These are phyloP conservation scores for Crocidura indochinensis DNA, from an alignment of 2,797 vertebrate genomes.

Conservation along the genomic window DNA sequence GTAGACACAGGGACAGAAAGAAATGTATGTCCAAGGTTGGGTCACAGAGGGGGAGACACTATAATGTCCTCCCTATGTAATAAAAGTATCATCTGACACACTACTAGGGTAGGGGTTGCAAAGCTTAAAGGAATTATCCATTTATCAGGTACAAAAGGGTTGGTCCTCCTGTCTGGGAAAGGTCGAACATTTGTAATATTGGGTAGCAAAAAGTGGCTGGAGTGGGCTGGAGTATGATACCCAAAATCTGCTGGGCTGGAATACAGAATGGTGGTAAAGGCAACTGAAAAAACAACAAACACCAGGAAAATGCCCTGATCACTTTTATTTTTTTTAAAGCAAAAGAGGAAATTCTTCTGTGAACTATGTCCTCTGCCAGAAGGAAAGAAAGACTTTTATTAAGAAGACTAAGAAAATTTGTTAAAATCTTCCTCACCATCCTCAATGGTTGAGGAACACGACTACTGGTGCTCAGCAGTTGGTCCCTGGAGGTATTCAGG, in stretches of 20 bases:
- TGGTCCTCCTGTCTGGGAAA: not conserved
- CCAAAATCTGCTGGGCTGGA: not conserved
- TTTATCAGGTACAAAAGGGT: not conserved
- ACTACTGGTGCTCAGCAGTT: no score
- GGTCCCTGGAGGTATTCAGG: no score
- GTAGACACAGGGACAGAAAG: not conserved
- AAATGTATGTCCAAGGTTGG: not conserved
- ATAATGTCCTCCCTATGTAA: not conserved
- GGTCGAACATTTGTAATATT: not conserved
- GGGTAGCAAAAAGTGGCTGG: not conserved
- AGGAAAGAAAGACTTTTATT: not conserved
- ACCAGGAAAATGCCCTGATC: not conserved
- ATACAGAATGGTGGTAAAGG: not conserved
- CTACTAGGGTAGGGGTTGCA: not conserved
- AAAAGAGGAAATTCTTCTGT: not conserved
- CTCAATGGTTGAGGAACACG: no score
- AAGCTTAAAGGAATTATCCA: not conserved
- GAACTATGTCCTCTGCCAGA: not conserved
- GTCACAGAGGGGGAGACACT: not conserved
- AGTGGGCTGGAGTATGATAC: not conserved
- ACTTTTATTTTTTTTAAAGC: slow-evolving; percentile 22
- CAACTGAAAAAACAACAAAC: slow-evolving; percentile 5
- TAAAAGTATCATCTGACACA: not conserved
- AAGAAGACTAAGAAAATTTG: not conserved
- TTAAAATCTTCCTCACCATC: not conserved